Percentiles rank a stretch among this genome's conserved stretches.
These are phyloP conservation scores for Hypomecis punctinalis DNA, from an alignment of 2,888 invertebrate genomes.

Conservation along the genomic window DNA sequence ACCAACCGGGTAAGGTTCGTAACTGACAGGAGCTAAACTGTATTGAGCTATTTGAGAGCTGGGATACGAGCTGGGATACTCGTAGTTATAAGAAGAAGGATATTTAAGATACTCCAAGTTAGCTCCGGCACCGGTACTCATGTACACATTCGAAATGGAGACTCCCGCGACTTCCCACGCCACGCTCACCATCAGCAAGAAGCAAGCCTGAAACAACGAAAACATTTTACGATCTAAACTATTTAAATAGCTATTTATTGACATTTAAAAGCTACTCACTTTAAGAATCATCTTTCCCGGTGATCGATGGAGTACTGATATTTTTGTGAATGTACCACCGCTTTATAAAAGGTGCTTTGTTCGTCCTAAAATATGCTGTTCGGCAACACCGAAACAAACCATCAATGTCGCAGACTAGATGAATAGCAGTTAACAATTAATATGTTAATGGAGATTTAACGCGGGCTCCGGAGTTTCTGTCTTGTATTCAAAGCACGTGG, in stretches of 20 bases:
- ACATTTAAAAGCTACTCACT: conserved; percentile 62
- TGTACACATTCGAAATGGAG: conserved; percentile 70
- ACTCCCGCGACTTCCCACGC: conserved; percentile 52
- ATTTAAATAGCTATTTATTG: conserved; percentile 20
- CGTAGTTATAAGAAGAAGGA: conserved; percentile 53
- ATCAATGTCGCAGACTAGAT: conserved; percentile 79
- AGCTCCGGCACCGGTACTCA: conserved; percentile 60
- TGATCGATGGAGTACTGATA: conserved; percentile 76
- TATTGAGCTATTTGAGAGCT: conserved; percentile 59
- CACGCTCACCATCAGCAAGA: conserved; percentile 51
- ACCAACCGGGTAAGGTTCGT: conserved; percentile 51
- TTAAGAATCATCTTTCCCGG: conserved; percentile 76
- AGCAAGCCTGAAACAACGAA: conserved; percentile 58
- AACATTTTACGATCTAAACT: conserved; percentile 13
- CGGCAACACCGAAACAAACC: conserved; percentile 82
- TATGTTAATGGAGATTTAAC: conserved; percentile 79
- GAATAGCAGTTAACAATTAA: conserved; percentile 79
- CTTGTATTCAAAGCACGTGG: conserved; percentile 73
- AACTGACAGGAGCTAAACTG: conserved; percentile 54
- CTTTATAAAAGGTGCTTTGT: conserved; percentile 78
- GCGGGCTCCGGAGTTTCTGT: conserved; percentile 62
- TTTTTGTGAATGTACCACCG: conserved; percentile 68
- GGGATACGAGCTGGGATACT: conserved; percentile 48
- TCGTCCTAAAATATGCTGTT: conserved; percentile 76
- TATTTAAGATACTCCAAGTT: conserved; percentile 61